Conservation (phyloP, 2,888 invertebrate species). For the Oligia latruncula region DNA sequence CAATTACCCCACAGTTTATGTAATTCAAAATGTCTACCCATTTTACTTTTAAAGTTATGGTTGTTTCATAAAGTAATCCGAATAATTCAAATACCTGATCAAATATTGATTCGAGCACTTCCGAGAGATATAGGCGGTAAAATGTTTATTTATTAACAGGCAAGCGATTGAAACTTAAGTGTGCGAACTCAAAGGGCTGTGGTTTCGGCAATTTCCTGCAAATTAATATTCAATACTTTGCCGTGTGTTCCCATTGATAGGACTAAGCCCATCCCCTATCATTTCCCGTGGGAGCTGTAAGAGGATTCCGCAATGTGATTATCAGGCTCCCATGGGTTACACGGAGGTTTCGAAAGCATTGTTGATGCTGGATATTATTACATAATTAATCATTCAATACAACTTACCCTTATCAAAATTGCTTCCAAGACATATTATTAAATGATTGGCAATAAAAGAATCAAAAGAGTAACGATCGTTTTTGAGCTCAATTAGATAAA, state of each 20-base stretch:
- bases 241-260: slow-evolving; percentile 26
- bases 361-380: neutral
- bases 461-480: neutral
- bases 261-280: slow-evolving; percentile 1
- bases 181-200: slow-evolving; percentile 47
- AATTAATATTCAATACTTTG: slow-evolving; percentile 64
- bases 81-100: slow-evolving; percentile 44
- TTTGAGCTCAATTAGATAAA: slow-evolving; percentile 16
- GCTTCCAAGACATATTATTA: slow-evolving; percentile 6
- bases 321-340: slow-evolving; percentile 42
- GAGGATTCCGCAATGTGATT: slow-evolving; percentile 39
- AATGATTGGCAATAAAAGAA: slow-evolving; percentile 1
- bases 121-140: slow-evolving; percentile 37
- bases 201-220: slow-evolving; percentile 57
- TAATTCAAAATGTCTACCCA: neutral
- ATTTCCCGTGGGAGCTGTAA: slow-evolving; percentile 43
- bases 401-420: neutral
- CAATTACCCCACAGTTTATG: neutral
- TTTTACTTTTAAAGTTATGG: slow-evolving; percentile 14
- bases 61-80: slow-evolving; percentile 35
- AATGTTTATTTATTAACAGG: slow-evolving; percentile 58
- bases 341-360: slow-evolving; percentile 14
- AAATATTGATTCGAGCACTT: slow-evolving; percentile 53
- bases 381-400: neutral
- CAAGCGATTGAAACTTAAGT: slow-evolving; percentile 59